These are phyloP conservation scores for Geophilus truncorum DNA, from an alignment of 2,888 invertebrate genomes.

Conservation along the genomic window DNA sequence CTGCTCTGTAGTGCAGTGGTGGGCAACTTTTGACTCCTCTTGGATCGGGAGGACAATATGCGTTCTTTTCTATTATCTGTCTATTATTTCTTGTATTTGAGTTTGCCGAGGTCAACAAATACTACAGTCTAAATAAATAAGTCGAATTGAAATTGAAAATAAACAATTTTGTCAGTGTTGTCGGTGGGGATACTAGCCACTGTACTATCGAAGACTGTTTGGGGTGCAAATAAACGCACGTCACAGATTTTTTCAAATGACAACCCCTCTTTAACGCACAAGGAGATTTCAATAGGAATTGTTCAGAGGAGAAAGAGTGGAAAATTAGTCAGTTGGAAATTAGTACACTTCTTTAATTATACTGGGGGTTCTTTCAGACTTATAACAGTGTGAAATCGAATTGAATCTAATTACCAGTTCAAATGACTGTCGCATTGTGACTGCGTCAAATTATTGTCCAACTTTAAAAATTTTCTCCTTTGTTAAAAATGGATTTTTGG, in stretches of 20 bases:
- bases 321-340: not conserved
- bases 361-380: not conserved
- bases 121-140: not conserved
- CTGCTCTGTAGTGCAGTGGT: not conserved
- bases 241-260: too few relatives aligned
- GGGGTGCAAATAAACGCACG: too few relatives aligned
- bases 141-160: too few relatives aligned
- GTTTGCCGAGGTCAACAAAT: not conserved
- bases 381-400: not conserved
- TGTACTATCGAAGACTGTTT: too few relatives aligned
- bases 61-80: too few relatives aligned
- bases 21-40: not conserved
- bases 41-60: too few relatives aligned
- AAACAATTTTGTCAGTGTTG: too few relatives aligned
- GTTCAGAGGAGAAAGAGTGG: too few relatives aligned
- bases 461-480: not conserved
- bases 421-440: not conserved
- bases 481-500: not conserved
- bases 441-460: not conserved
- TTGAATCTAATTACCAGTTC: not conserved
- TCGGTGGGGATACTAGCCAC: too few relatives aligned
- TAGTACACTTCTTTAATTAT: not conserved
- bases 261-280: too few relatives aligned
- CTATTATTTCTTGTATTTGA: not conserved
- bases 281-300: not conserved